Conservation (phyloP, 2,113 vertebrate genomes). For the Chloebia gouldiae region DNA sequence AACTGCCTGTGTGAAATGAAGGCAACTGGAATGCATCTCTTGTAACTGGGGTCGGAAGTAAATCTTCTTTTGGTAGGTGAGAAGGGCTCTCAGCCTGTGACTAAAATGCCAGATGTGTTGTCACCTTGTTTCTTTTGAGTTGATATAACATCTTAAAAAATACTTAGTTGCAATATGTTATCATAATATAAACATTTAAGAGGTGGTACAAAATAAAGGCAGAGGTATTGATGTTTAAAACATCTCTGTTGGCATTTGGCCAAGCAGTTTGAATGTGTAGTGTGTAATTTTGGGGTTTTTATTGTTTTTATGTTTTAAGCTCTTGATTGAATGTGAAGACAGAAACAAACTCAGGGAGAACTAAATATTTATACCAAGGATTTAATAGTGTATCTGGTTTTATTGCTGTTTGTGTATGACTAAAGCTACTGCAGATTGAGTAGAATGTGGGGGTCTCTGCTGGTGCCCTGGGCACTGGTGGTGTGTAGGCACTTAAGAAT, state of each 20-base stretch:
- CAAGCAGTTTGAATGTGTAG: background rate
- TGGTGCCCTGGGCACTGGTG: background rate
- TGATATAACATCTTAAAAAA: background rate
- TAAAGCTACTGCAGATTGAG: background rate
- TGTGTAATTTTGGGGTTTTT: background rate
- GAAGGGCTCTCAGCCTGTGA: background rate
- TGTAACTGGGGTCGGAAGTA: background rate
- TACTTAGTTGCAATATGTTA: background rate
- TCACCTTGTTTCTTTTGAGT: background rate
- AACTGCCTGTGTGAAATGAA: background rate
- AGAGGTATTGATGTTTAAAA: background rate
- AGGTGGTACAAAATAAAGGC: background rate
- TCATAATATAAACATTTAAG: background rate
- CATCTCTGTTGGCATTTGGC: background rate
- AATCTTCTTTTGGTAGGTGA: background rate
- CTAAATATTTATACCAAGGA: background rate
- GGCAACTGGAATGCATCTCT: background rate
- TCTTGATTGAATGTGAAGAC: background rate
- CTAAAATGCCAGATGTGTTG: background rate
- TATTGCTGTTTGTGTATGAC: rapidly evolving
- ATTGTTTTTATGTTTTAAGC: background rate
- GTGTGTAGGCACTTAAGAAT: background rate
- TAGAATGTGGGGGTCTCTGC: background rate
- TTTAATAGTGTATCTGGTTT: background rate
- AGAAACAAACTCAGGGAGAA: background rate